Percentiles rank a stretch among this genome's conserved stretches.
Evolutionary conservation across 2,797 vertebrate genomes (phyloP).

Genomic region (Decapterus maruadsi): DNA sequence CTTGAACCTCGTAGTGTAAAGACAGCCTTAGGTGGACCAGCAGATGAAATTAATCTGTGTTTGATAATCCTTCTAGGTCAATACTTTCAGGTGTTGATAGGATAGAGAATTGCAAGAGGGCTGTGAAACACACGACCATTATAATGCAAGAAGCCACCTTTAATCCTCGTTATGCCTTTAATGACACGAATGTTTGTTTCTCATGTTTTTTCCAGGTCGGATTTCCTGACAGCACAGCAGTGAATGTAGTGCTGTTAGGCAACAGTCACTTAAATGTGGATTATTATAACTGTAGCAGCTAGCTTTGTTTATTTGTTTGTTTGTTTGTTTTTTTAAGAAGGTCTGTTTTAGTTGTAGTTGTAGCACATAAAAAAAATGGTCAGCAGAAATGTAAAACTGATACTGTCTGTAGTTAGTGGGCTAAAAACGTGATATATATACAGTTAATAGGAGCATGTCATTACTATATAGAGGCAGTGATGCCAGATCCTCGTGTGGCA

Average conservation of each 20-base stretch:
- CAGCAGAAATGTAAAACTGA: conserved; percentile 72
- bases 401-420: conserved; percentile 52
- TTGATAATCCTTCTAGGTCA: conserved; percentile 36
- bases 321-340: background rate
- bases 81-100: conserved; percentile 26
- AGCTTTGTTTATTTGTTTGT: conserved; percentile 10
- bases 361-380: conserved; percentile 75
- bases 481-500: conserved; percentile 28
- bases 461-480: background rate
- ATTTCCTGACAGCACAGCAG: conserved; percentile 79
- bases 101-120: conserved; percentile 69
- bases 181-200: conserved; percentile 73
- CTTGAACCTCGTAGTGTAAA: too few relatives aligned
- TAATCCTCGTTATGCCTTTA: conserved; percentile 58
- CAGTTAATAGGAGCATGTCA: conserved; percentile 24
- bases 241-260: conserved; percentile 74
- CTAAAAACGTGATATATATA: conserved; percentile 40
- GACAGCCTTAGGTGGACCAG: background rate
- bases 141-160: conserved; percentile 46
- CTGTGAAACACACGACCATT: conserved; percentile 65
- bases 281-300: conserved; percentile 53
- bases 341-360: conserved; percentile 48
- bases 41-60: conserved; percentile 19
- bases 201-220: conserved; percentile 78
- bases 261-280: conserved; percentile 59